phyloP scores from a whole-genome alignment of 2,888 invertebrate species.

The Brenthis hecate region DNA sequence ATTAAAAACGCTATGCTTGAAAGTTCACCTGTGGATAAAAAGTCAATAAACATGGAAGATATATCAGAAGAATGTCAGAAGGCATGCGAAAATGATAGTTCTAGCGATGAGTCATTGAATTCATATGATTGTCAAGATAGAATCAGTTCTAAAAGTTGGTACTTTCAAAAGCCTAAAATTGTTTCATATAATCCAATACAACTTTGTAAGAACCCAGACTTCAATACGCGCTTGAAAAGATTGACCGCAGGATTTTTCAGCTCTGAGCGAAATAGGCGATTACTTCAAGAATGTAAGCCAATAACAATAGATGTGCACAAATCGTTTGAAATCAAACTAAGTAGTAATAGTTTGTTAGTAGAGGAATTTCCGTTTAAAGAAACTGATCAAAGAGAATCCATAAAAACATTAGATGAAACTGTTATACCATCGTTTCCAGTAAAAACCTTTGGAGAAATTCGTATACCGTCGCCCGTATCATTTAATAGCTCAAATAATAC shows the following conservation, averaged over 20 bases:
- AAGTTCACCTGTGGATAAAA: constrained; percentile 56
- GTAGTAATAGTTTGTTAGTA: constrained; percentile 59
- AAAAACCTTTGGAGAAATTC: constrained; percentile 15
- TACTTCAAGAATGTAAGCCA: constrained; percentile 63
- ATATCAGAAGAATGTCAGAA: constrained; percentile 12
- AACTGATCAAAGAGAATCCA: constrained; percentile 22
- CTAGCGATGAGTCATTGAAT: constrained; percentile 22
- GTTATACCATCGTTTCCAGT: neutral
- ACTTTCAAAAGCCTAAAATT: constrained; percentile 63
- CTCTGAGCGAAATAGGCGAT: constrained; percentile 56
- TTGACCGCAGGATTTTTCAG: constrained; percentile 63
- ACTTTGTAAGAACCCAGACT: constrained; percentile 74
- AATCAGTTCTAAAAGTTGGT: constrained; percentile 55
- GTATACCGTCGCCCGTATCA: neutral
- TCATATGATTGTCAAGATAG: constrained; percentile 23
- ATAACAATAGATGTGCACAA: constrained; percentile 69
- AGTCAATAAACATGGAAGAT: constrained; percentile 40
- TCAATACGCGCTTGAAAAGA: constrained; percentile 68
- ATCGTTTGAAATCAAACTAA: constrained; percentile 63
- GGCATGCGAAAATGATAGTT: constrained; percentile 2
- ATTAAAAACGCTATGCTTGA: constrained; percentile 54
- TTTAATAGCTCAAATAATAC: neutral
- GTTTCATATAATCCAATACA: constrained; percentile 65
- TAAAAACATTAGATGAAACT: constrained; percentile 13
- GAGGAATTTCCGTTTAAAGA: constrained; percentile 40